Base-by-base conservation (phyloP, 2,888 invertebrate species). In the Glomeris marginata region DNA sequence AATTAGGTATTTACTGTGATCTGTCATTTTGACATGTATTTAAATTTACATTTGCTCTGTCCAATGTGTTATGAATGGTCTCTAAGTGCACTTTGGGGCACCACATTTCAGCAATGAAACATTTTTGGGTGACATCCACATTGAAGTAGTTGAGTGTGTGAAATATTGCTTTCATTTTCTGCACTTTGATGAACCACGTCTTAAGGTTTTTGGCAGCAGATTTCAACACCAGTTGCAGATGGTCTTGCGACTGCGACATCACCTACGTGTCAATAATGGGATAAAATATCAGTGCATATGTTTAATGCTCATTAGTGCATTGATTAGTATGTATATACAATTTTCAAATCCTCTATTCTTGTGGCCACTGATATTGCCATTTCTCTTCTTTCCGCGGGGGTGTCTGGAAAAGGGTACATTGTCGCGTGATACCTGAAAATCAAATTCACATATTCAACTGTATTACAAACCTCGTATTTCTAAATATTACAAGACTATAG, bases 361-460 rank as follows among this genome's bases (percentile, higher is more conserved):
- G 95, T 95, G 87, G 94, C 92, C 2, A 98, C 95, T 1, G 94
- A 94, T 78, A 90, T 87, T 47, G 88, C 85, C 95, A 98, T 97
- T 72, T 98, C 97, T 51, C 94, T 74, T 33, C 97, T 76, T 69
- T 98, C 97, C 13, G 87, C 83, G 2, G 92, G 90, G 2, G 92
- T 91, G 67, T 97, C 97, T 0, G 97, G 97, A 65, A 97, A 98
- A 0, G 97, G 97, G 73, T 98, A 98, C 41, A 98, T 74, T 0
- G 95, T 95, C 1, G 97, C 97, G 51, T 94, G 81, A 72, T 97
- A 98, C 18, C 66, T 67, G 58, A 60, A 61, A 46, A 41, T 41
- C 6, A 15, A 47, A 36, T n/a, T n/a, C n/a, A n/a, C n/a, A n/a
- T n/a, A n/a, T n/a, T n/a, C n/a, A 28, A 8, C 28, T 28, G 28